Evolutionary conservation across 1,140 invertebrate genomes (phyloP).

Genomic region (Thaumatotibia leucotreta): DNA sequence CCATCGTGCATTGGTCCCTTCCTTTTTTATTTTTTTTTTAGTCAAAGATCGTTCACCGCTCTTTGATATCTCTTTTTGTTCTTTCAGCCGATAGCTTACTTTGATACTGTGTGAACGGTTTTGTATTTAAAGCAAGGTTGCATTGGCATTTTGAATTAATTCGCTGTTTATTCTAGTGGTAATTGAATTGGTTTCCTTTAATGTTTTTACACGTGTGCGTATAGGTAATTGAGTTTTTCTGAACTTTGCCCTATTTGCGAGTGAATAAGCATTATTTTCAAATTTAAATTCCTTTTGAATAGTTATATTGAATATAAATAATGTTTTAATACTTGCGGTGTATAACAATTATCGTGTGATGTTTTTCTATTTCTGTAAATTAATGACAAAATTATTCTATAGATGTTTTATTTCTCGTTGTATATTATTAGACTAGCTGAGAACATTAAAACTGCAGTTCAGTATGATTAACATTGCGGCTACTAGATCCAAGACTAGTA

Average conservation of each 20-base stretch:
- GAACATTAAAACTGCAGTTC: not conserved
- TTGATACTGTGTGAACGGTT: not conserved
- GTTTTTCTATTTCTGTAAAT: not conserved
- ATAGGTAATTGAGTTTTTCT: not conserved
- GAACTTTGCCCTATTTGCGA: not conserved
- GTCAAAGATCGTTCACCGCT: conserved; percentile 61
- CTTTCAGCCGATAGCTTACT: not conserved
- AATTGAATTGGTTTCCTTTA: not conserved
- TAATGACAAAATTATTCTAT: not conserved
- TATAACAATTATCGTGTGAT: too few relatives aligned
- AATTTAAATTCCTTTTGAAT: not conserved
- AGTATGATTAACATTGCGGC: not conserved
- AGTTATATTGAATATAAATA: not conserved
- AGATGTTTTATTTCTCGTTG: not conserved
- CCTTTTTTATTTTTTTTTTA: conserved; percentile 47
- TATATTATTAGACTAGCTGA: not conserved
- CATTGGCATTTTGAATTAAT: not conserved
- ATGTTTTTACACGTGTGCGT: conserved; percentile 5
- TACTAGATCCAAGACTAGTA: not conserved
- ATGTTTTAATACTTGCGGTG: too few relatives aligned
- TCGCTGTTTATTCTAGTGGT: not conserved
- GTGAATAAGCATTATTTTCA: not conserved
- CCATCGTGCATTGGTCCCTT: conserved; percentile 62
- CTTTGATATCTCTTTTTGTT: conserved; percentile 35
- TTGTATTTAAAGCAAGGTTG: not conserved